Conservation (phyloP, 2,888 invertebrate genomes). For the Erebia palarica region DNA sequence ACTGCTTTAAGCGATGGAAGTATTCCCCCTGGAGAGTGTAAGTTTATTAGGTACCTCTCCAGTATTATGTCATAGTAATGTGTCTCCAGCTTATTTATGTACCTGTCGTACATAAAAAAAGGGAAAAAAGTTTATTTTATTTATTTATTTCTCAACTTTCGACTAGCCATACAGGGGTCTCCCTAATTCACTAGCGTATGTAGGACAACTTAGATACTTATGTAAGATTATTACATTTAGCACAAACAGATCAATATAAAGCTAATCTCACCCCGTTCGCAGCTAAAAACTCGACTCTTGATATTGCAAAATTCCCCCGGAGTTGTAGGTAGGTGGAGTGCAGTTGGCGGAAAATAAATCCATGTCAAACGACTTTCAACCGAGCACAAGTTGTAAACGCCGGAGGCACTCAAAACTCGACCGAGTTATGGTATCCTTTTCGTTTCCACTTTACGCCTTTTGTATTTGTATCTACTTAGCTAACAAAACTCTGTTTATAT, state of each 20-base stretch:
- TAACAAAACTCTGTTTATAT: neutral
- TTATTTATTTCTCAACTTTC: too few relatives aligned
- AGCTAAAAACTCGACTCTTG: constrained; percentile 27
- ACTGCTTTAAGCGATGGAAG: too few relatives aligned
- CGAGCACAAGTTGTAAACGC: constrained; percentile 48
- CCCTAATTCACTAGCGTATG: too few relatives aligned
- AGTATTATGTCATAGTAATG: too few relatives aligned
- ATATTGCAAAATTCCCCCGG: constrained; percentile 34
- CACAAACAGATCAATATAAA: constrained; percentile 17
- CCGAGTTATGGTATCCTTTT: constrained; percentile 32
- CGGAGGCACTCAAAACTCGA: constrained; percentile 40
- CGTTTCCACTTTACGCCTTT: constrained; percentile 25
- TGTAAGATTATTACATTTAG: constrained; percentile 1
- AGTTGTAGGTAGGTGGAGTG: constrained; percentile 23
- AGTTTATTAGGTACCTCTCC: too few relatives aligned
- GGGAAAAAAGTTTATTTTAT: too few relatives aligned
- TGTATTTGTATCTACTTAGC: neutral
- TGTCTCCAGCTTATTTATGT: too few relatives aligned
- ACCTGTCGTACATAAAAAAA: too few relatives aligned
- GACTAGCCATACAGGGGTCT: too few relatives aligned
- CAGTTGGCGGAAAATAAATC: constrained; percentile 37
- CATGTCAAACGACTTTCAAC: constrained; percentile 38
- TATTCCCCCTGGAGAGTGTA: too few relatives aligned
- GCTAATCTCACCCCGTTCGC: constrained; percentile 19
- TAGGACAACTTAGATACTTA: neutral